A percentile compares a stretch with the other conserved stretches of the same genome.
phyloP scores from a whole-genome alignment of 2,113 vertebrate species.

The Indicator maculatus region DNA sequence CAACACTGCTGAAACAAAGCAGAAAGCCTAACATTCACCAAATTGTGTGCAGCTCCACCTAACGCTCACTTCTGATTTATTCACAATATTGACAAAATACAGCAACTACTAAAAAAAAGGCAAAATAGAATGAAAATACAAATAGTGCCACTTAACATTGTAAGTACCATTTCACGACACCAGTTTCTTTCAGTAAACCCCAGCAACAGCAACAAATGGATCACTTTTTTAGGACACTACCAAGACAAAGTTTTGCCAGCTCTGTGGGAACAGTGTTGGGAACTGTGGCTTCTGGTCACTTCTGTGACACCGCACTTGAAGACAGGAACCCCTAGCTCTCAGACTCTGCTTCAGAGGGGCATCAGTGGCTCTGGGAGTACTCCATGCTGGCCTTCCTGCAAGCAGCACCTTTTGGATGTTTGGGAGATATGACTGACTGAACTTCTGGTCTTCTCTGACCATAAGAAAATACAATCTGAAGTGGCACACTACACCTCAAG shows the following conservation, averaged over 20 bases:
- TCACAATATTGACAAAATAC: not conserved
- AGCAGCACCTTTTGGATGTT: not conserved
- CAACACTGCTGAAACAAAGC: not conserved
- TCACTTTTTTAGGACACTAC: not conserved
- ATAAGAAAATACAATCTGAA: not conserved
- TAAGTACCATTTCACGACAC: not conserved
- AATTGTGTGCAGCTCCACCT: not conserved
- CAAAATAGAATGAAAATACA: not conserved
- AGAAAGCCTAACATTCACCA: not conserved
- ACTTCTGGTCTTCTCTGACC: not conserved
- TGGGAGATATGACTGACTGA: fast-evolving
- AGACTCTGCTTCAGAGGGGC: not conserved
- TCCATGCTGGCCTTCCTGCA: too few species aligned
- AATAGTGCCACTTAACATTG: not conserved
- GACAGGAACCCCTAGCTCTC: not conserved
- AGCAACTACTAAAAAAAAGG: not conserved
- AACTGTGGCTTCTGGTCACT: not conserved
- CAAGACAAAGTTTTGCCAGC: fast-evolving
- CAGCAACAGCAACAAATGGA: not conserved
- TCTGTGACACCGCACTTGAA: not conserved
- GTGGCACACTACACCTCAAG: not conserved
- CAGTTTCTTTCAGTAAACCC: not conserved
- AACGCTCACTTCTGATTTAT: not conserved
- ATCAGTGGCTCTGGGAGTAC: fast-evolving
- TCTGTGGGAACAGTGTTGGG: not conserved